Percentiles rank a stretch among this genome's conserved stretches.
Conservation (phyloP, 2,888 invertebrate genomes). For the Hemaris fuciformis region DNA sequence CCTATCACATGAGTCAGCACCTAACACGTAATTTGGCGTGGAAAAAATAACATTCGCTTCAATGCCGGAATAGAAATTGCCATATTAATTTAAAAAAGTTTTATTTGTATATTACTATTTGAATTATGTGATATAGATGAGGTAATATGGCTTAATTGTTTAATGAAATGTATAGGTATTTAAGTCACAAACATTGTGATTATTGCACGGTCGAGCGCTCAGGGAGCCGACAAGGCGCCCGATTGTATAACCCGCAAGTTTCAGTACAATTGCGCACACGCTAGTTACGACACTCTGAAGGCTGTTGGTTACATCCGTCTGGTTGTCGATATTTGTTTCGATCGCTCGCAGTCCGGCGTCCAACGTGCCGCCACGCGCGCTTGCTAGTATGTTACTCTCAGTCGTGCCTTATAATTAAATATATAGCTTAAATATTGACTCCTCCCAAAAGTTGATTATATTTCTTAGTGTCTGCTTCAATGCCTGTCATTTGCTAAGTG, state of each 20-base stretch:
- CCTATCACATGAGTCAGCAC: neutral
- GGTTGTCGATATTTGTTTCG: slow-evolving; percentile 51
- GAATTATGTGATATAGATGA: too few relatives aligned
- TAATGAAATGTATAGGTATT: slow-evolving; percentile 18
- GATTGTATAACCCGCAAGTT: slow-evolving; percentile 31
- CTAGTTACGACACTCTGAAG: slow-evolving; percentile 39
- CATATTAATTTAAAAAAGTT: neutral
- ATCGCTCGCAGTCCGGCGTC: slow-evolving; percentile 46
- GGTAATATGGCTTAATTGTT: neutral
- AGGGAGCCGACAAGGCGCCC: slow-evolving; percentile 7
- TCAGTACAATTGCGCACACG: slow-evolving; percentile 30
- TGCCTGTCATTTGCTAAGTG: neutral
- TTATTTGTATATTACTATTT: too few relatives aligned
- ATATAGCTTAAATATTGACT: neutral
- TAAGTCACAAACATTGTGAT: neutral
- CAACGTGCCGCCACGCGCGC: neutral
- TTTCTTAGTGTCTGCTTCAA: neutral
- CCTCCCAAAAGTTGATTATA: neutral
- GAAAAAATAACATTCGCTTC: neutral
- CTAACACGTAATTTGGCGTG: neutral
- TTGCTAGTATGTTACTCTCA: neutral
- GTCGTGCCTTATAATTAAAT: neutral
- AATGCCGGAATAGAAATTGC: neutral
- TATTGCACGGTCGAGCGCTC: slow-evolving; percentile 14
- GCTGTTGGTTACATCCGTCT: slow-evolving; percentile 28